These are phyloP conservation scores for Eutrigla gurnardus DNA, from an alignment of 2,797 vertebrate genomes.

Conservation along the genomic window DNA sequence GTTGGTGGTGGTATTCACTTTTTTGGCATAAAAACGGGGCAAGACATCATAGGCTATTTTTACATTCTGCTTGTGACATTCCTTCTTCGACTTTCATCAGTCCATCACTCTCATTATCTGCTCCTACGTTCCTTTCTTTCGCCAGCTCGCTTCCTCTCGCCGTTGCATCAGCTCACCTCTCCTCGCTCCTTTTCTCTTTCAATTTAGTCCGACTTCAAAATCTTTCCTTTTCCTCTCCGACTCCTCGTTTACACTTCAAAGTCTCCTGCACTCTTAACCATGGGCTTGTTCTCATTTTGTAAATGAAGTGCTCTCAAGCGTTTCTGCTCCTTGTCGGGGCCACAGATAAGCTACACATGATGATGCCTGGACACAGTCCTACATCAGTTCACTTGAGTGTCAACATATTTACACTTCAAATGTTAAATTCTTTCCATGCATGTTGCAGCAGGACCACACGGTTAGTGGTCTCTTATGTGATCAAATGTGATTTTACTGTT, in stretches of 20 bases:
- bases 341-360: constrained; percentile 35
- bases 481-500: neutral
- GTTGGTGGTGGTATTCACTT: neutral
- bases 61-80: constrained; percentile 27
- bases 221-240: constrained; percentile 21
- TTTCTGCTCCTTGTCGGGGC: constrained; percentile 14
- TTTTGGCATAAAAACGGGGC: neutral
- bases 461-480: neutral
- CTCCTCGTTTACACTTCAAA: constrained; percentile 61
- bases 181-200: constrained; percentile 4
- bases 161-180: constrained; percentile 47
- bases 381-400: neutral
- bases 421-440: neutral
- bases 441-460: neutral
- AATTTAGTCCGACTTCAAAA: constrained; percentile 34
- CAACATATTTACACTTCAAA: constrained; percentile 5
- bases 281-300: constrained; percentile 50
- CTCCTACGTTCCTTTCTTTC: neutral
- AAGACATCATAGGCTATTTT: neutral
- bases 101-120: constrained; percentile 41
- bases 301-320: constrained; percentile 52
- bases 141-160: constrained; percentile 8
- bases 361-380: neutral
- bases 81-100: constrained; percentile 40
- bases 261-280: constrained; percentile 31